Evolutionary conservation across 2,113 vertebrate species (phyloP).

Genomic region (Myotis davidii): DNA sequence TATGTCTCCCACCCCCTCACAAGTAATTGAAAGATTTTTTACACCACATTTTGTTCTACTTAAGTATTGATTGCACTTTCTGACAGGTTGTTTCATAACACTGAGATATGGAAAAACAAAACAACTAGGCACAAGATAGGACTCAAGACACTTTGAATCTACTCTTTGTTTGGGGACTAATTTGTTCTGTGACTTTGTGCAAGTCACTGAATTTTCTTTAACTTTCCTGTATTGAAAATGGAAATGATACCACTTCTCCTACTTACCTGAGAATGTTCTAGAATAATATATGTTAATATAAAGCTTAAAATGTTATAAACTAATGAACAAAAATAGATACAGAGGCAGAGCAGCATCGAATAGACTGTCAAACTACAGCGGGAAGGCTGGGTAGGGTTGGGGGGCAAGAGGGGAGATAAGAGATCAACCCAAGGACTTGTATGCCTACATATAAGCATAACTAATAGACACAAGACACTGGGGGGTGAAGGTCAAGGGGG

Average conservation of each 20-base stretch:
- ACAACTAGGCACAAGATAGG: background rate
- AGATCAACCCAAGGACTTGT: no score
- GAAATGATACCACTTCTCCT: background rate
- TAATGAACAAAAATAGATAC: no score
- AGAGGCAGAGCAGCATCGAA: no score
- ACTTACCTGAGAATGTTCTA: background rate
- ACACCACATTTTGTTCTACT: background rate
- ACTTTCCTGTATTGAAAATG: background rate
- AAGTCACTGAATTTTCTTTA: conserved; percentile 11
- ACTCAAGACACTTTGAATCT: background rate
- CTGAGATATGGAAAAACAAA: background rate
- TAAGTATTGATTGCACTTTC: background rate
- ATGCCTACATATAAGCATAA: no score
- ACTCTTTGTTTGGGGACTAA: background rate
- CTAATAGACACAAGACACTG: no score
- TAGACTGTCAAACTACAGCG: no score
- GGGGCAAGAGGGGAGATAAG: no score
- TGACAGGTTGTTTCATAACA: background rate
- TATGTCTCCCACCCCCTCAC: background rate
- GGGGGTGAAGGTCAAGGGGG: no score
- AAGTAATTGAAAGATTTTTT: background rate
- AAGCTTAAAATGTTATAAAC: conserved; percentile 39
- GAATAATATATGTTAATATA: background rate
- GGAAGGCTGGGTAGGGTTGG: no score
- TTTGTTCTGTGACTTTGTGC: conserved; percentile 41